A percentile compares a stretch with the other conserved stretches of the same genome.
These are phyloP conservation scores for Setophaga coronata DNA, from an alignment of 2,113 vertebrate genomes.

Conservation along the genomic window DNA sequence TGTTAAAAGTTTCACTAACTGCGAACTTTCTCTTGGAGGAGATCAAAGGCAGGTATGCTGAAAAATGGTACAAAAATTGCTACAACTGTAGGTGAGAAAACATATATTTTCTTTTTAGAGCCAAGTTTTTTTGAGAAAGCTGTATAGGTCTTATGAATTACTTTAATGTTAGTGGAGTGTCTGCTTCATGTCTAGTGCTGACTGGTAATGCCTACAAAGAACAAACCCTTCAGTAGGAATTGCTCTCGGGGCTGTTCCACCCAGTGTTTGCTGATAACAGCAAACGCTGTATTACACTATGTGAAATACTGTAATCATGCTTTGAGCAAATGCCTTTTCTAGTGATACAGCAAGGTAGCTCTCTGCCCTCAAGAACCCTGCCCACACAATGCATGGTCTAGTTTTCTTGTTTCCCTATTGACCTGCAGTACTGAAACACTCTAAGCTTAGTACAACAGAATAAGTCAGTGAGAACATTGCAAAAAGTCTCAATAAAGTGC, in stretches of 20 bases:
- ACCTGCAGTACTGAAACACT: neutral
- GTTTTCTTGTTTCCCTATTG: neutral
- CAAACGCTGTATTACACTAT: neutral
- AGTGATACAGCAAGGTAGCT: neutral
- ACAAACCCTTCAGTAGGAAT: neutral
- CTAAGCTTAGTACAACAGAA: neutral
- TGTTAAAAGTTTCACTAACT: neutral
- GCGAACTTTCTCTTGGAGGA: neutral
- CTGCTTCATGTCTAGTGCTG: neutral
- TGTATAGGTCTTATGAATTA: neutral
- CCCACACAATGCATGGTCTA: neutral
- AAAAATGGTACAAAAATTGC: neutral
- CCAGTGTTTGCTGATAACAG: neutral
- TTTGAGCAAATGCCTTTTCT: neutral
- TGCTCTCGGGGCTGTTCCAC: neutral
- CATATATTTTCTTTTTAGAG: rapidly evolving
- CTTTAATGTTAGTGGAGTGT: neutral
- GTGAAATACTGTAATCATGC: neutral
- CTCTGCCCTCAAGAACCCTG: neutral
- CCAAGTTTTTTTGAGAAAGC: neutral
- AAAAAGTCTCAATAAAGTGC: neutral
- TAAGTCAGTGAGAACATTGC: neutral
- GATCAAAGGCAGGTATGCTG: neutral
- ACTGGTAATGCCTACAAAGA: neutral
- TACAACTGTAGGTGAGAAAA: neutral